phyloP scores from a whole-genome alignment of 2,113 vertebrate species.

The Beaufortia kweichowensis region DNA sequence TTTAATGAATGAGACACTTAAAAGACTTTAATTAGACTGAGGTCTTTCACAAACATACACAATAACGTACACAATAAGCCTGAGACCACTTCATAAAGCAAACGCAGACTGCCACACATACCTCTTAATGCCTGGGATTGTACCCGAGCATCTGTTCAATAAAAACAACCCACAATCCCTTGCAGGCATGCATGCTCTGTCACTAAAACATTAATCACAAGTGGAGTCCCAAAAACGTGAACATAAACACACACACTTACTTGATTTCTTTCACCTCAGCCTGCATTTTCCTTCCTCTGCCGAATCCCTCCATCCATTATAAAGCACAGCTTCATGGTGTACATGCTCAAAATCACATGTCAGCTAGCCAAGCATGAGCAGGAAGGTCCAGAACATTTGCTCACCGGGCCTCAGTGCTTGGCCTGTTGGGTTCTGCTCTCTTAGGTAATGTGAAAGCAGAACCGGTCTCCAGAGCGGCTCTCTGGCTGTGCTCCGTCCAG shows the following conservation, averaged over 20 bases:
- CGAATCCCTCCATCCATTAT: slow-evolving; percentile 45
- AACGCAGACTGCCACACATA: slow-evolving; percentile 37
- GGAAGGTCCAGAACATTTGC: slow-evolving; percentile 53
- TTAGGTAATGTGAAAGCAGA: slow-evolving; percentile 52
- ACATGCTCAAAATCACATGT: slow-evolving; percentile 56
- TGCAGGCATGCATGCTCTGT: neutral
- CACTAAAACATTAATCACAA: slow-evolving; percentile 31
- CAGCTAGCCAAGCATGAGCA: slow-evolving; percentile 57
- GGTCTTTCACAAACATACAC: slow-evolving; percentile 56
- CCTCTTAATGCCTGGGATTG: slow-evolving; percentile 23
- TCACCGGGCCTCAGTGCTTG: slow-evolving; percentile 49
- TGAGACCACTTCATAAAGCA: slow-evolving; percentile 17
- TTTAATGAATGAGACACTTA: slow-evolving; percentile 71
- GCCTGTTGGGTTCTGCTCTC: slow-evolving; percentile 47
- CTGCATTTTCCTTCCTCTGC: slow-evolving; percentile 56
- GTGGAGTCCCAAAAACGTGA: slow-evolving; percentile 21
- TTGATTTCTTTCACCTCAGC: slow-evolving; percentile 16
- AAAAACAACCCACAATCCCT: slow-evolving; percentile 37
- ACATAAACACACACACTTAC: slow-evolving; percentile 31
- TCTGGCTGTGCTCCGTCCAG: slow-evolving; percentile 60
- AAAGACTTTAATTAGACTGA: slow-evolving; percentile 69
- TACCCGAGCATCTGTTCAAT: slow-evolving; percentile 24
- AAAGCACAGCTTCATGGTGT: slow-evolving; percentile 41
- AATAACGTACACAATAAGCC: slow-evolving; percentile 29
- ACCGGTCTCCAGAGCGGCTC: slow-evolving; percentile 54